phyloP scores from a whole-genome alignment of 2,888 invertebrate genomes.

The Thysanoteuthis rhombus region DNA sequence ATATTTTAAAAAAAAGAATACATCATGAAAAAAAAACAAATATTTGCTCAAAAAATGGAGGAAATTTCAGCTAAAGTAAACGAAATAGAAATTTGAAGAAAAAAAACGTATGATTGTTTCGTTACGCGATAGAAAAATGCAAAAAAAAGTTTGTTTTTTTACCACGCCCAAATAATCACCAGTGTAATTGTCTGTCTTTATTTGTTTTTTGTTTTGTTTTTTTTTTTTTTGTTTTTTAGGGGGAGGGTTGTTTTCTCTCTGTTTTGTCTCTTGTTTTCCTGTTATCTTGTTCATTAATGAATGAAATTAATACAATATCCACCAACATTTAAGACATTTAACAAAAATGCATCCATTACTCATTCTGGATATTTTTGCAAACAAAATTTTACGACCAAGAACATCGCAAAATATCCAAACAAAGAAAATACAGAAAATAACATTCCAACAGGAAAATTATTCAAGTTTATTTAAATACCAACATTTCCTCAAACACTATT shows the following conservation, averaged over 20 bases:
- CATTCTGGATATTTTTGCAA: neutral
- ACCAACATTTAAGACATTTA: neutral
- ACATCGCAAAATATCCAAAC: too few species aligned
- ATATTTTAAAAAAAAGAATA: too few species aligned
- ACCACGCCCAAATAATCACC: neutral
- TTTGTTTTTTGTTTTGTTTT: neutral
- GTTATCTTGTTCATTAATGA: too few species aligned
- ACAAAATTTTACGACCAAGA: neutral
- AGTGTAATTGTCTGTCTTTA: neutral
- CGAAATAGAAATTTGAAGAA: too few species aligned
- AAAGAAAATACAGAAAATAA: too few species aligned
- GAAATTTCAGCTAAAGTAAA: neutral
- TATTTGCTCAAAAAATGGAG: neutral
- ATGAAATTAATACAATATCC: neutral
- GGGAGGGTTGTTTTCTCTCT: too few species aligned
- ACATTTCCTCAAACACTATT: too few species aligned
- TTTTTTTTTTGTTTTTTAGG: neutral
- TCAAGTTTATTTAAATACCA: too few species aligned
- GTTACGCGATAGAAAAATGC: too few species aligned
- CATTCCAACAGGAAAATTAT: too few species aligned
- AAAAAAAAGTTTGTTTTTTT: neutral
- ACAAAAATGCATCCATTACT: neutral
- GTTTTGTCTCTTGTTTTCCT: too few species aligned
- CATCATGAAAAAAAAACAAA: neutral
- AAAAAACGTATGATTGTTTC: neutral